phyloP scores from a whole-genome alignment of 2,888 invertebrate genomes.

The Baccha elongata region DNA sequence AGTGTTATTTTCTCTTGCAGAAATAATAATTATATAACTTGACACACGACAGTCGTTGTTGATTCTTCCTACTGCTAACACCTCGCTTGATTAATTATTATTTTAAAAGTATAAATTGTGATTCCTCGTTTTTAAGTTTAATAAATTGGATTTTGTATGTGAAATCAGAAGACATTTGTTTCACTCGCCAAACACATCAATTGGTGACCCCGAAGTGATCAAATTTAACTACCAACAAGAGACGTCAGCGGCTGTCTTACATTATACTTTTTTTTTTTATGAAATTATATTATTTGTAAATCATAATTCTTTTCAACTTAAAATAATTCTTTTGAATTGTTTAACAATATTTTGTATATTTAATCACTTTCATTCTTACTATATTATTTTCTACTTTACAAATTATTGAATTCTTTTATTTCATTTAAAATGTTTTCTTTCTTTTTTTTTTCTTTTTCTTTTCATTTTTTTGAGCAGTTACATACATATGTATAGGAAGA shows the following conservation, averaged over 20 bases:
- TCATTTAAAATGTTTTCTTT: too few species aligned
- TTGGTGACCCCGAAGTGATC: background rate
- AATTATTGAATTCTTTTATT: constrained; percentile 11
- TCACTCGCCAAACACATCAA: background rate
- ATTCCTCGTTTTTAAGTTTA: too few species aligned
- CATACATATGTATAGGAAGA: constrained; percentile 17
- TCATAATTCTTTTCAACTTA: too few species aligned
- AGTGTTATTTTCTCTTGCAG: too few species aligned
- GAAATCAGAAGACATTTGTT: constrained; percentile 1
- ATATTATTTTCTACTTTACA: constrained; percentile 64
- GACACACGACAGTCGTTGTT: too few species aligned
- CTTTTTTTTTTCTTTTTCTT: background rate
- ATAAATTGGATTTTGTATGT: background rate
- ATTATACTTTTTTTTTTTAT: background rate
- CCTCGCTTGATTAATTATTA: too few species aligned
- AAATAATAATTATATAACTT: too few species aligned
- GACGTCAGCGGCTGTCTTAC: background rate
- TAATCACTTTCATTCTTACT: constrained; percentile 76
- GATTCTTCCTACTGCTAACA: too few species aligned
- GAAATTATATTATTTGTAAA: too few species aligned
- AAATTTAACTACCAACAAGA: background rate
- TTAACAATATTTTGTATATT: constrained; percentile 75
- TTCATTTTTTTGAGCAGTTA: background rate
- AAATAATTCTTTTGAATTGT: constrained; percentile 66
- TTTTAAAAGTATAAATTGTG: too few species aligned